Base-by-base conservation (phyloP, 2,888 invertebrate genomes). In the Halictus ligatus region DNA sequence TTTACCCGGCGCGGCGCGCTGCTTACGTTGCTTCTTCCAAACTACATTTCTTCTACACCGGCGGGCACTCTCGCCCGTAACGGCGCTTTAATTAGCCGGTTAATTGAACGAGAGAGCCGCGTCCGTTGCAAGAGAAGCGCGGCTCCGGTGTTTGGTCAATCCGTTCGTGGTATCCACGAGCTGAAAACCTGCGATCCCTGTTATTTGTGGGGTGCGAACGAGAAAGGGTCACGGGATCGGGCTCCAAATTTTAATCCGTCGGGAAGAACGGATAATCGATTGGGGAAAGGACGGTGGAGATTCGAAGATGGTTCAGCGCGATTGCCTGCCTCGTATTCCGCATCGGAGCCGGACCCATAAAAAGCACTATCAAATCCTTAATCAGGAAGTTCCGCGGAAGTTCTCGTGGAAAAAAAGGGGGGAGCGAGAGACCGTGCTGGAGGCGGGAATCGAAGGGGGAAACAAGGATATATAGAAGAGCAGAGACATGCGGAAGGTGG, bases 341-440 rank as follows among this genome's bases (percentile, higher is more conserved):
- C 87, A 88, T 85, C 84, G 78, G 75, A 80, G 87, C 88, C 87
- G 89, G 89, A 89, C 88, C 89, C 89, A 89, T 91, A 91, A 92
- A 92, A 91, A 91, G 89, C 88, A 89, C 89, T 91, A 92, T 93
- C 91, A 90, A 92, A 92, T 92, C 90, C 89, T 89, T 93, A 92
- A 93, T 93, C 93, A 92, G 89, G 89, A 93, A 93, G 91, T 93
- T 92, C 86, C 88, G 80, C 77, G 86, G 90, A 90, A 86, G 87
- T 88, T 92, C 58, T n/a, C n/a, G 77, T 73, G 80, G 75, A 50
- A 81, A 75, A 78, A 79, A 35, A 3, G 35, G 35, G 35, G 58
- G 83, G 77, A 69, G 50, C 78, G 78, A 75, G 71, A 81, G 78
- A 78, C 64, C 75, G 43, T 13, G 40, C 69, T 73, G 60, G 76